Evolutionary conservation across 2,888 invertebrate genomes (phyloP), one percentile per base, ranked within the genome.

Genomic region (Teinopalpus imperialis): DNA sequence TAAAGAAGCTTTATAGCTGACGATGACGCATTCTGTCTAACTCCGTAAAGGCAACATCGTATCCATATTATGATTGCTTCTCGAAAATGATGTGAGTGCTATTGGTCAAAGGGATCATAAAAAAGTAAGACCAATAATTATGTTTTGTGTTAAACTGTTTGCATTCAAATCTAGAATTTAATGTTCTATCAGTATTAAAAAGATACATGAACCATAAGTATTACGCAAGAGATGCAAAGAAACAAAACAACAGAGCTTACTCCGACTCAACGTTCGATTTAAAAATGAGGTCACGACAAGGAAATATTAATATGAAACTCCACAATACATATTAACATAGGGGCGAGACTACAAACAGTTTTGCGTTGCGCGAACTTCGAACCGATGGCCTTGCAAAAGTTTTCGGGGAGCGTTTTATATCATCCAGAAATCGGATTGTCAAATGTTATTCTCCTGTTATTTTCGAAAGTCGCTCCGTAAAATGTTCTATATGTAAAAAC

Each of bases 321-420:
- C 31, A 24, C 41, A 30, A 24, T 12, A 39, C 45, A 24, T 21
- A 44, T 24, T 27, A 31, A 34, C 20, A 29, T 18, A 13, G 23
- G 13, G 66, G 65, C 58, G 59, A 52, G 67, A 67, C 63, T 60
- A 66, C 57, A 61, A 66, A 66, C 66, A 68, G 68, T 72, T 66
- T 66, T 66, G 61, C 65, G 65, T 72, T 72, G 71, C 68, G 67
- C 64, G 65, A 81, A 78, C 62, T 73, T 61, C 58, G 67, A 65
- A 62, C 59, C 57, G 47, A 35, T 52, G 46, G 65, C 72, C 75
- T 76, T 69, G 72, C 68, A 69, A 67, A 74, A 74, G 59, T 79
- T 69, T 65, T 51, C 64, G 63, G 59, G 63, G 18, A 75, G 61
- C 64, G 65, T 73, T 31, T 31, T 37, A 44, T 37, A 31, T 37